phyloP scores from a whole-genome alignment of 2,797 vertebrate species.

The Myripristis jacobus region DNA sequence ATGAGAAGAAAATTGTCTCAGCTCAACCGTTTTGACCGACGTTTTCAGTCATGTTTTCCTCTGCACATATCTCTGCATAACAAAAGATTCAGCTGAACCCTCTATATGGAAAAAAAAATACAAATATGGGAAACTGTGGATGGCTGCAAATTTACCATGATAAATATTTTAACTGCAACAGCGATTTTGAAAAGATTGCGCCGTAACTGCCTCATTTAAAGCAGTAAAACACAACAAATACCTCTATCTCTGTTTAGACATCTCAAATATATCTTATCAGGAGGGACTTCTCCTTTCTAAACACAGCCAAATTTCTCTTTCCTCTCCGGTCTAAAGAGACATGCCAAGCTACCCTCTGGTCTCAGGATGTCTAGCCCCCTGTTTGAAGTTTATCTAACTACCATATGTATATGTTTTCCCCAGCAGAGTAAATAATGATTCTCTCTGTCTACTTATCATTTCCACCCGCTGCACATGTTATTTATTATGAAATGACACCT shows the following conservation, averaged over 20 bases:
- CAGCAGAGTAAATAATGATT: constrained; percentile 75
- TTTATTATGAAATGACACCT: constrained; percentile 80
- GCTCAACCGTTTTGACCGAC: too few species aligned
- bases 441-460: constrained; percentile 74
- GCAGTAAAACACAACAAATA: constrained; percentile 82
- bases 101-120: constrained; percentile 34
- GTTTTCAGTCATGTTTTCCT: too few species aligned
- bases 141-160: constrained; percentile 78
- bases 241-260: constrained; percentile 75
- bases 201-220: constrained; percentile 66
- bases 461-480: constrained; percentile 64
- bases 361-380: constrained; percentile 71
- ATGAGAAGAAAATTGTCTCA: too few species aligned
- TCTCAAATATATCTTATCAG: constrained; percentile 81
- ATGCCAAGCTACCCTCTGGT: constrained; percentile 67
- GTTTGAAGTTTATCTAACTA: constrained; percentile 84
- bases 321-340: constrained; percentile 75
- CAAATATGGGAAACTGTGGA: constrained; percentile 64
- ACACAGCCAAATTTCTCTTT: constrained; percentile 79
- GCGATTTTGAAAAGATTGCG: constrained; percentile 72
- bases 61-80: neutral
- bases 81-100: neutral
- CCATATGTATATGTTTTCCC: constrained; percentile 79
- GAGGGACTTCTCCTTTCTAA: constrained; percentile 76
- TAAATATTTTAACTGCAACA: constrained; percentile 83